phyloP scores from a whole-genome alignment of 2,888 invertebrate species.

The Malthinus seriepunctatus region DNA sequence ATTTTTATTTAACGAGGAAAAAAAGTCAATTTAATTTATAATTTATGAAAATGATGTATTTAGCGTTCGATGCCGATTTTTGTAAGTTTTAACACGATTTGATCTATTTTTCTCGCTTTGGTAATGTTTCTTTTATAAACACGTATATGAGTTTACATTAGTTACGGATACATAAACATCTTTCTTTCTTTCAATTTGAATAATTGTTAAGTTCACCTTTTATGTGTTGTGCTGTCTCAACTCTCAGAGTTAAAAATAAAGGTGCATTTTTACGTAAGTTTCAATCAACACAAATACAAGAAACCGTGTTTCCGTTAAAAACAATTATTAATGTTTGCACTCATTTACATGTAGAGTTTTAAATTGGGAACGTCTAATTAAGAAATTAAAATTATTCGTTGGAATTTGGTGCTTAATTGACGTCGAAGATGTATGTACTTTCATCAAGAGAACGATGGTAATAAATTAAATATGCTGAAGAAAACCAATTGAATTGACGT shows the following conservation, averaged over 20 bases:
- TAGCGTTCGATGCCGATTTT: neutral
- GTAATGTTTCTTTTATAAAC: no score
- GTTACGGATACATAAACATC: conserved; percentile 2
- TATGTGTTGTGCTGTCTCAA: no score
- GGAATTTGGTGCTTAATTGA: no score
- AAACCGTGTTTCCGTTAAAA: neutral
- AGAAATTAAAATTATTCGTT: no score
- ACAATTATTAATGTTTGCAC: neutral
- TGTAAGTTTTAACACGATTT: neutral
- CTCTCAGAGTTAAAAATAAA: no score
- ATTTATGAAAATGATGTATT: neutral
- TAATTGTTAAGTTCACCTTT: neutral
- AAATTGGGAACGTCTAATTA: neutral
- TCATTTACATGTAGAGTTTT: conserved; percentile 4
- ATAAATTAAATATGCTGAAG: no score
- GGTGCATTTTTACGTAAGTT: neutral
- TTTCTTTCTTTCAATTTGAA: neutral
- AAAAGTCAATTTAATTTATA: no score
- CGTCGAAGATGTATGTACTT: no score
- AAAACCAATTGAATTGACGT: no score
- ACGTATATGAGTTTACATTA: neutral
- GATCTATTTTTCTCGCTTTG: neutral
- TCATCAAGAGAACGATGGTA: no score
- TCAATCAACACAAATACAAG: neutral
- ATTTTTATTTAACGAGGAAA: no score